Evolutionary conservation across 2,888 invertebrate genomes (phyloP).

Genomic region (Sturmia bella): DNA sequence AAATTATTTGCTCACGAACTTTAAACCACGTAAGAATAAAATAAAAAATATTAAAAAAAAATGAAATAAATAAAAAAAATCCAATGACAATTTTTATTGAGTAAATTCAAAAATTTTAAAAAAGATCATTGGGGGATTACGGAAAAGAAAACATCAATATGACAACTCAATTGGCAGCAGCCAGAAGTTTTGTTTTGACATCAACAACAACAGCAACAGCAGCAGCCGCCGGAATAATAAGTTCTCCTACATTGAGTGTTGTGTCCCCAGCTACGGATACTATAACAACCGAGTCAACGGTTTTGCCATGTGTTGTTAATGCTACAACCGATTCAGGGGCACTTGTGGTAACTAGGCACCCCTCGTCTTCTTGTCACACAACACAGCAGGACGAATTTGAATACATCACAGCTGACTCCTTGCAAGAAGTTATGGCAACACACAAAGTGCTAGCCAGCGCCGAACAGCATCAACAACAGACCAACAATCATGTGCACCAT

Average conservation of each 20-base stretch:
- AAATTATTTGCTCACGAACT: slow-evolving; percentile 66
- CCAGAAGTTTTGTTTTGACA: slow-evolving; percentile 66
- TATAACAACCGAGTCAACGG: slow-evolving; percentile 68
- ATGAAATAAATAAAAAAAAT: neutral
- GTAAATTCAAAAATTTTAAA: neutral
- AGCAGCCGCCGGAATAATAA: slow-evolving; percentile 60
- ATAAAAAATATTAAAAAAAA: slow-evolving; percentile 30
- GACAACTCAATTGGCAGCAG: slow-evolving; percentile 64
- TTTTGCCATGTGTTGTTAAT: slow-evolving; percentile 71
- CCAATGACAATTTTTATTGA: neutral
- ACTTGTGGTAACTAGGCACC: slow-evolving; percentile 68
- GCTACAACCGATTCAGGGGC: slow-evolving; percentile 62
- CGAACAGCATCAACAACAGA: slow-evolving; percentile 57
- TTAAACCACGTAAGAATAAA: slow-evolving; percentile 59
- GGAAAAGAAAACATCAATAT: slow-evolving; percentile 28
- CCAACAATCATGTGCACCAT: slow-evolving; percentile 73
- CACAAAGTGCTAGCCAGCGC: slow-evolving; percentile 45
- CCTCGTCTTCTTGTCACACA: slow-evolving; percentile 53
- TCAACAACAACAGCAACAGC: slow-evolving; percentile 54
- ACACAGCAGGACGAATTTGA: slow-evolving; percentile 64
- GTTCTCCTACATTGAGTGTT: slow-evolving; percentile 69
- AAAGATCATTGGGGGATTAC: neutral
- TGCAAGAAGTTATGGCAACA: slow-evolving; percentile 67
- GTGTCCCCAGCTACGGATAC: slow-evolving; percentile 66
- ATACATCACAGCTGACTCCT: slow-evolving; percentile 64